Evolutionary conservation across 2,888 invertebrate species (phyloP).

Genomic region (Mythimna loreyi): DNA sequence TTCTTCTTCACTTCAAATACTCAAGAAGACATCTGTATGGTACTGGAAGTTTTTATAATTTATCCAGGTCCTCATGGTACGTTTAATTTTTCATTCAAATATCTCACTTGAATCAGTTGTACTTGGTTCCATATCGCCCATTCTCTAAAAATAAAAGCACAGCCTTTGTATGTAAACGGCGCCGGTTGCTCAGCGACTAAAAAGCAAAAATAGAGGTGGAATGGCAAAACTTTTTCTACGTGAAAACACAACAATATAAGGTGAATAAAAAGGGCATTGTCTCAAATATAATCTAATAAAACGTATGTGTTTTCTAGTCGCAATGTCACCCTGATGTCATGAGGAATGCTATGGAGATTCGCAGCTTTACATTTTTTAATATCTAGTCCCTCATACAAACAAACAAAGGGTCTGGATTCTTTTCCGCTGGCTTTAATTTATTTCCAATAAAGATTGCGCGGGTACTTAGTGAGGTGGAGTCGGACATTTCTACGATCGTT

Average conservation of each 20-base stretch:
- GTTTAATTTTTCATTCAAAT: constrained; percentile 37
- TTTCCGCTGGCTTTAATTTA: constrained; percentile 76
- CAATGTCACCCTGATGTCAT: constrained; percentile 48
- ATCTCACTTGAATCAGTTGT: constrained; percentile 32
- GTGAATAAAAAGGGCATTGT: constrained; percentile 57
- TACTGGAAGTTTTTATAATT: background rate
- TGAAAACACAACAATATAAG: constrained; percentile 59
- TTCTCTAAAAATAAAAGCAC: constrained; percentile 41
- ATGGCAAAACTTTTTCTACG: constrained; percentile 61
- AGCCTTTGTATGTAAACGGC: constrained; percentile 47
- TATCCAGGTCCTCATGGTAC: constrained; percentile 5
- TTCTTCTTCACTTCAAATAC: constrained; percentile 9
- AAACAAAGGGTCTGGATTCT: constrained; percentile 70
- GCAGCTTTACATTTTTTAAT: constrained; percentile 61
- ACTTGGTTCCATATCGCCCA: constrained; percentile 33
- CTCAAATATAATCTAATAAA: constrained; percentile 65
- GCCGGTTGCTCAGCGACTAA: constrained; percentile 46
- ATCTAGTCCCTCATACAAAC: constrained; percentile 53
- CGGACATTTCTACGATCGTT: constrained; percentile 63
- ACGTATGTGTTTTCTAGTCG: constrained; percentile 55
- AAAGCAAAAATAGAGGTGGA: constrained; percentile 57
- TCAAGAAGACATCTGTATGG: constrained; percentile 7
- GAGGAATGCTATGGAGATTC: constrained; percentile 54
- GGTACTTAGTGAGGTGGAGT: constrained; percentile 62
- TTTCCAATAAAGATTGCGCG: constrained; percentile 75